A percentile compares a stretch with the other conserved stretches of the same genome.
Conservation (phyloP, 2,888 invertebrate species). For the Noctua fimbriata region DNA sequence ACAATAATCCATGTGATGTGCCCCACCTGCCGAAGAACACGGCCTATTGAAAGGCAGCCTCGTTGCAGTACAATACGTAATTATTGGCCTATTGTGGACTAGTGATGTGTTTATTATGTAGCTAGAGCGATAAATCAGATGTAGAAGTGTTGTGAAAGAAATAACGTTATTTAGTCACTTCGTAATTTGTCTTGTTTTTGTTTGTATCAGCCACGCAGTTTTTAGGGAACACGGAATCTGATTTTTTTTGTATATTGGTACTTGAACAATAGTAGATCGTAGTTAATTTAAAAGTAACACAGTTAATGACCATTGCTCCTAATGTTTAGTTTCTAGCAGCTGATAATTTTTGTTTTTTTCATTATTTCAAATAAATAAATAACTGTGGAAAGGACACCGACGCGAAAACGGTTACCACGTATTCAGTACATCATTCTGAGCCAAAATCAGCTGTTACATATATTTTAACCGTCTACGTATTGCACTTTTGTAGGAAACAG, state of each 20-base stretch:
- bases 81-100: conserved; percentile 54
- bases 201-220: background rate
- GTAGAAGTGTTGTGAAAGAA: conserved; percentile 18
- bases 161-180: background rate
- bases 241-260: background rate
- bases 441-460: too few relatives aligned
- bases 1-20: conserved; percentile 24
- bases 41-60: conserved; percentile 27
- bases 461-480: too few relatives aligned
- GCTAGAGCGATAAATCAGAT: conserved; percentile 43
- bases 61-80: conserved; percentile 56
- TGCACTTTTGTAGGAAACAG: too few relatives aligned
- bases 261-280: too few relatives aligned
- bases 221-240: background rate
- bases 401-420: too few relatives aligned
- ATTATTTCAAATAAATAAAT: too few relatives aligned
- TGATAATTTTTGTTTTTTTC: too few relatives aligned
- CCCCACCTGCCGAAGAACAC: conserved; percentile 29
- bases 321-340: too few relatives aligned
- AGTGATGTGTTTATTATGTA: conserved; percentile 61
- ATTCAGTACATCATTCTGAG: too few relatives aligned
- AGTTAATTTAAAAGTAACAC: background rate
- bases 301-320: too few relatives aligned
- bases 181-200: background rate
- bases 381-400: too few relatives aligned